Base-by-base conservation (phyloP, 2,113 vertebrate genomes). In the Elgaria multicarinata region DNA sequence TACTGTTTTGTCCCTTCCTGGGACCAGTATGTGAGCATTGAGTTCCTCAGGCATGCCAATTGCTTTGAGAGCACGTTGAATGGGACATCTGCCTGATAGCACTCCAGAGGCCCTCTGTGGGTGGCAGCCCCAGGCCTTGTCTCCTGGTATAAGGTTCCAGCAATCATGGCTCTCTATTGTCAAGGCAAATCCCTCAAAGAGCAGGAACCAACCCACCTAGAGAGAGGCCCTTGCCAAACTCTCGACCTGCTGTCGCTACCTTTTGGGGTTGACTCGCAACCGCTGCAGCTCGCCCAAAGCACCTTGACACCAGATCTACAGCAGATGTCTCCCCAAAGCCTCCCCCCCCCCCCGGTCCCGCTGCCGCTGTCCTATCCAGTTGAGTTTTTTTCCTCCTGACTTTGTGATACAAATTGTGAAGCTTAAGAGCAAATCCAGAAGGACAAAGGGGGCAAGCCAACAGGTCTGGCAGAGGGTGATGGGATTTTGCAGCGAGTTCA, bases 111-210 rank as follows among this genome's bases (percentile, higher is more conserved):
- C 24, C 33, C 72, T 89, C 62, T 53, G 62, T 89, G 88, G 72
- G 88, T 89, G 88, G 88, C 74, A 3, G 82, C 88, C 74, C 81
- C 5, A 13, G 72, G n/a, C 46, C 58, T 12, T 24, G 31, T 66
- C 58, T 79, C 39, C 62, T 10, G 26, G 82, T 58, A 85, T 89
- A 89, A 89, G n/a, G 81, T 89, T 83, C 72, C 71, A 3, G 58
- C 44, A 83, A 89, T 89, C 87, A 76, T 28, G 39, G 58, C 55
- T 64, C 28, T 64, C 87, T 66, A 66, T 89, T 89, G 88, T 77
- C 58, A 50, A 50, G 58, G 55, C 87, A 89, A 89, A 89, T 76
- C 87, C 80, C 80, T 64, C 44, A 33, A 46, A 89, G 31, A 53
- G 71, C 80, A 89, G 72, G 39, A 64, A 66, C 28, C 72, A 22